Percentiles rank a stretch among this genome's conserved stretches.
These are phyloP conservation scores for Lasioglossum leucozonium DNA, from an alignment of 2,888 invertebrate species.

Conservation along the genomic window DNA sequence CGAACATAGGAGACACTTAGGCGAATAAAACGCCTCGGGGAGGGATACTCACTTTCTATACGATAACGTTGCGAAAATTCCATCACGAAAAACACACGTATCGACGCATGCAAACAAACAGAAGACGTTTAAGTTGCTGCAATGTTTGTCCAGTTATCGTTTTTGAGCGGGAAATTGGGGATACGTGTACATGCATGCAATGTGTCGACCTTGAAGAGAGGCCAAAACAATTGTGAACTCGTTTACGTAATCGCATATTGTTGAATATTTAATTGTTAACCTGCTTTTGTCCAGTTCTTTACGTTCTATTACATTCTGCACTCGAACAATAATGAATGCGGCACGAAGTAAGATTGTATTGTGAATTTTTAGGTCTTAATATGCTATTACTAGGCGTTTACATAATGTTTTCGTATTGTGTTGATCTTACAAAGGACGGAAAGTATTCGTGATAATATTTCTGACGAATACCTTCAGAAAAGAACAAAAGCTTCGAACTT, in stretches of 20 bases:
- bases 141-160: neutral
- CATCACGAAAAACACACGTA: constrained; percentile 64
- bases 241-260: neutral
- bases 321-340: constrained; percentile 3
- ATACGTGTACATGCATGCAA: neutral
- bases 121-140: constrained; percentile 38
- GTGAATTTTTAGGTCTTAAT: neutral
- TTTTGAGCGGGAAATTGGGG: neutral
- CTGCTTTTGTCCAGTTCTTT: neutral
- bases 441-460: neutral
- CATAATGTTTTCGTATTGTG: neutral
- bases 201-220: neutral
- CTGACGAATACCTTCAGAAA: neutral
- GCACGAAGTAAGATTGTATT: neutral
- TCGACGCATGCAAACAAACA: constrained; percentile 72
- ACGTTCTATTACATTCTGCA: neutral
- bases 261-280: neutral
- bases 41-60: constrained; percentile 71
- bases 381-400: neutral
- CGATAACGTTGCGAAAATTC: constrained; percentile 55
- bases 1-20: no score
- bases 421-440: neutral
- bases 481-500: neutral
- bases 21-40: neutral
- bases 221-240: neutral